Percentiles rank a stretch among this genome's conserved stretches.
phyloP scores from a whole-genome alignment of 1,140 invertebrate species.

The Lasioglossum albipes region DNA sequence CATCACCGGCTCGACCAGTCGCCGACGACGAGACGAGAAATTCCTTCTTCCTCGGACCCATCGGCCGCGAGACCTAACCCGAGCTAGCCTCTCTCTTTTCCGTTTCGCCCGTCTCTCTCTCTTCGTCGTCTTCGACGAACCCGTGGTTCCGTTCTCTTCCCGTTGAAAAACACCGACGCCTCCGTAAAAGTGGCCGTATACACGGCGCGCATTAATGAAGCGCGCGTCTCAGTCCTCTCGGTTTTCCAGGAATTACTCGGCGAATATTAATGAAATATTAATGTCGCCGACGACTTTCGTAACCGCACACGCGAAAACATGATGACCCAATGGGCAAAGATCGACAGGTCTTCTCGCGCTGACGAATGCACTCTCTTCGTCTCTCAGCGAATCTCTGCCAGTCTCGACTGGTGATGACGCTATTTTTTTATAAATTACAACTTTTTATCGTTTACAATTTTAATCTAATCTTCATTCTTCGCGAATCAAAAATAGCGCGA shows the following conservation, averaged over 20 bases:
- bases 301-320: slow-evolving; percentile 44
- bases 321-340: slow-evolving; percentile 43
- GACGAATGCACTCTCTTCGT: neutral
- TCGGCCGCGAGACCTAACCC: neutral
- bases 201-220: slow-evolving; percentile 35
- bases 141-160: neutral
- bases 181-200: slow-evolving; percentile 13
- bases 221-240: neutral
- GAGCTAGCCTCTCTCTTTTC: neutral
- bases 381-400: neutral
- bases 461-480: too few relatives aligned
- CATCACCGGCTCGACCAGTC: slow-evolving; percentile 45
- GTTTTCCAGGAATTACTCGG: slow-evolving; percentile 29
- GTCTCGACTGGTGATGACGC: too few relatives aligned
- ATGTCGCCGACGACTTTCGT: slow-evolving; percentile 41
- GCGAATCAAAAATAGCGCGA: too few relatives aligned
- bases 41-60: slow-evolving; percentile 42
- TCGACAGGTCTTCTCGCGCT: slow-evolving; percentile 3
- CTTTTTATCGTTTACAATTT: too few relatives aligned
- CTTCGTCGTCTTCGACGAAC: neutral
- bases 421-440: too few relatives aligned
- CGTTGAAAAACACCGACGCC: slow-evolving; percentile 33
- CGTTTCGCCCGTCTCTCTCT: neutral
- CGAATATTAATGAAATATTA: slow-evolving; percentile 52
- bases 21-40: slow-evolving; percentile 42